phyloP scores from a whole-genome alignment of 2,888 invertebrate genomes.

The Drosophila peninsularis region DNA sequence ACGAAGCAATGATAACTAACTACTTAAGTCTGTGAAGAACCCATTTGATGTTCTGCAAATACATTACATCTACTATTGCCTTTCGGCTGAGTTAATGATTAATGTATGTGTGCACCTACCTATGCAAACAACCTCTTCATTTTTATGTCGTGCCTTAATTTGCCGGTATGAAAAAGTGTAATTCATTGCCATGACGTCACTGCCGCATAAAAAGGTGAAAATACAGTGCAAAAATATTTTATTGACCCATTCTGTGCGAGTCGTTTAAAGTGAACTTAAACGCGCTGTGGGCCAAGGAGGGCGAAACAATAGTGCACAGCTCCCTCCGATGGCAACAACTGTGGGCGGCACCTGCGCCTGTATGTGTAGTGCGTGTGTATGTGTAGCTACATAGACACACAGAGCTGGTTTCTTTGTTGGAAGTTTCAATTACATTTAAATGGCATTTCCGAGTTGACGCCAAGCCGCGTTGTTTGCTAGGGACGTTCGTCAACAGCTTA shows the following conservation, averaged over 20 bases:
- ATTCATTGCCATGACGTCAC: constrained; percentile 52
- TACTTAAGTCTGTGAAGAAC: neutral
- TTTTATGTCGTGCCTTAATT: constrained; percentile 42
- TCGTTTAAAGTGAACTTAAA: constrained; percentile 42
- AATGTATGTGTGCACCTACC: constrained; percentile 4
- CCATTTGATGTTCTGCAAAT: neutral
- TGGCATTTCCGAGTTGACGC: constrained; percentile 71
- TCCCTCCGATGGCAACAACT: constrained; percentile 3
- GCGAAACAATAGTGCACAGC: constrained; percentile 29
- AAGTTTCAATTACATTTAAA: constrained; percentile 81
- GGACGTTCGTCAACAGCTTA: constrained; percentile 65
- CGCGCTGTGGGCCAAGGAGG: constrained; percentile 2
- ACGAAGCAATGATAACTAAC: neutral
- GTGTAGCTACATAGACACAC: neutral
- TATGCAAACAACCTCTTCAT: constrained; percentile 29
- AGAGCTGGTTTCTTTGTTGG: constrained; percentile 62
- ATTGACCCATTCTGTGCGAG: constrained; percentile 57
- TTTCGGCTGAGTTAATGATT: neutral
- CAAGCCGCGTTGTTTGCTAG: constrained; percentile 40
- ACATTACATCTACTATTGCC: neutral
- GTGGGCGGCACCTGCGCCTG: constrained; percentile 26
- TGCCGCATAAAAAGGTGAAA: constrained; percentile 64
- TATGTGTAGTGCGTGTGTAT: neutral
- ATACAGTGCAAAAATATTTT: constrained; percentile 69
- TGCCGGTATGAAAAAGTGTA: constrained; percentile 29